phyloP scores from a whole-genome alignment of 2,888 invertebrate species.

The Pherbina coryleti region DNA sequence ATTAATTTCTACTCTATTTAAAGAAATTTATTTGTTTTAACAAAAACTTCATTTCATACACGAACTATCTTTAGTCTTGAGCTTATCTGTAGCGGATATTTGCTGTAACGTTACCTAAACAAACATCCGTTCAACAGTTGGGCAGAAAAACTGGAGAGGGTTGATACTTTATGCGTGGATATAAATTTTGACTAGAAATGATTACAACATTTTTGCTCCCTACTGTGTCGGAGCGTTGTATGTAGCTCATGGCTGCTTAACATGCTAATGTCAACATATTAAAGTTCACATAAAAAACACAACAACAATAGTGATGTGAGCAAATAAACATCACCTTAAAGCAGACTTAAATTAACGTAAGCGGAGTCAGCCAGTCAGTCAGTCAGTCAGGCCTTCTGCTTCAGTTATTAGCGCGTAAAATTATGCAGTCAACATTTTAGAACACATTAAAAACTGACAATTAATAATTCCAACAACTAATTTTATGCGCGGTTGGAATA shows the following conservation, averaged over 20 bases:
- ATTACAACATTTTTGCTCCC: background rate
- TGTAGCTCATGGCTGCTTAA: background rate
- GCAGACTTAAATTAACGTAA: background rate
- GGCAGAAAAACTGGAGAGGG: background rate
- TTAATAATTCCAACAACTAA: slow-evolving; percentile 5
- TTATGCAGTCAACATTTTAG: background rate
- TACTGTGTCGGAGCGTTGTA: background rate
- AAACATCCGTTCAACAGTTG: slow-evolving; percentile 1
- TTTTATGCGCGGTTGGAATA: background rate
- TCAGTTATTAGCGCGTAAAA: background rate
- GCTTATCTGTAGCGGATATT: slow-evolving; percentile 1
- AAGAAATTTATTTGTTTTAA: no score
- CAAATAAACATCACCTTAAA: background rate
- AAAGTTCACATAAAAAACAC: background rate
- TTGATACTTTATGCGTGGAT: background rate
- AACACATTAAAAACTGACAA: slow-evolving; percentile 6
- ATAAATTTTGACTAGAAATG: background rate
- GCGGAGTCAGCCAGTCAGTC: background rate
- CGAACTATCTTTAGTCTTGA: background rate
- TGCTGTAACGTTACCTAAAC: background rate
- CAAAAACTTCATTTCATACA: background rate
- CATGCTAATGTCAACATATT: slow-evolving; percentile 13
- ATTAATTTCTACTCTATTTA: no score
- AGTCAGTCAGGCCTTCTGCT: background rate
- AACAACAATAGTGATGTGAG: background rate